phyloP scores from a whole-genome alignment of 2,888 invertebrate species.

The Eilema sororculum region DNA sequence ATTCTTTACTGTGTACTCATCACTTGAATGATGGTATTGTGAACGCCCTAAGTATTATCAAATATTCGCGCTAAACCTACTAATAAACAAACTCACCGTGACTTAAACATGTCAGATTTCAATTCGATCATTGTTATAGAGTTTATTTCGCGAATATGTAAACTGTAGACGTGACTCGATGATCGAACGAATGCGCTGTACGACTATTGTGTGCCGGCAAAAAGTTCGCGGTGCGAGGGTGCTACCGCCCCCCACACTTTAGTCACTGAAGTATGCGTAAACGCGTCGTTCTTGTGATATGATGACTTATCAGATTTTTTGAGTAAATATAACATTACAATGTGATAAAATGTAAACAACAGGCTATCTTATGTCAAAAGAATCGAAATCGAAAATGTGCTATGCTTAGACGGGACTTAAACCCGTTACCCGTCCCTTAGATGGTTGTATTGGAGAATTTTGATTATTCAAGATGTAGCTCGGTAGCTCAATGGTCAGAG shows the following conservation, averaged over 20 bases:
- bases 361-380: not conserved
- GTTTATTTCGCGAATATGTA: constrained; percentile 71
- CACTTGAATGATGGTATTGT: constrained; percentile 38
- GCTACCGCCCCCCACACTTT: constrained; percentile 56
- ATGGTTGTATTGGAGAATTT: too few relatives aligned
- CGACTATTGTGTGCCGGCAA: constrained; percentile 71
- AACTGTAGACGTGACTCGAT: constrained; percentile 63
- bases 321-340: not conserved
- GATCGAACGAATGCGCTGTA: constrained; percentile 60
- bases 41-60: constrained; percentile 62
- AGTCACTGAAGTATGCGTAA: constrained; percentile 39
- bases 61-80: constrained; percentile 66
- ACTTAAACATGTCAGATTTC: constrained; percentile 73
- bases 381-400: not conserved
- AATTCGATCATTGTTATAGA: constrained; percentile 70
- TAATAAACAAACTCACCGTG: constrained; percentile 74
- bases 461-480: too few relatives aligned
- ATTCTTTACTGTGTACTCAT: constrained; percentile 17
- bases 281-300: constrained; percentile 44
- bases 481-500: too few relatives aligned
- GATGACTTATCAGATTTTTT: constrained; percentile 52
- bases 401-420: too few relatives aligned
- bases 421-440: too few relatives aligned
- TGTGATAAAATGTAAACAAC: not conserved
- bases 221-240: constrained; percentile 68